Evolutionary conservation across 1,140 invertebrate genomes (phyloP).

Genomic region (Elymnias hypermnestra): DNA sequence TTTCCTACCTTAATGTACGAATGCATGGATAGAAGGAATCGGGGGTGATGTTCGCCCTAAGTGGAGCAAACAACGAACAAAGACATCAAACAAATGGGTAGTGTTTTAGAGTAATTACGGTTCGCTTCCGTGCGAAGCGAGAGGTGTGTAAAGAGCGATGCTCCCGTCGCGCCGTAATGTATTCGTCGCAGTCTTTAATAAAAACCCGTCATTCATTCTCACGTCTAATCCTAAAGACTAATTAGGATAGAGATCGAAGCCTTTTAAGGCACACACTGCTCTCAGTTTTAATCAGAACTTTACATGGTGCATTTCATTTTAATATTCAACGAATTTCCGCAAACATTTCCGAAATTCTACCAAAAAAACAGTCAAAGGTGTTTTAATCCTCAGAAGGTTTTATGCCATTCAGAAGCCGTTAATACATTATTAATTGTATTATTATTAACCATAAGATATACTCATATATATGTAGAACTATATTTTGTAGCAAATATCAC

Average conservation of each 20-base stretch:
- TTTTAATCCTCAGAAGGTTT: too few relatives aligned
- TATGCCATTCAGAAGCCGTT: too few relatives aligned
- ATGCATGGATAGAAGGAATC: constrained; percentile 61
- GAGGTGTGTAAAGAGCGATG: constrained; percentile 58
- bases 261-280: too few relatives aligned
- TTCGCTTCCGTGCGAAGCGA: constrained; percentile 67
- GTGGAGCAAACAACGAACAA: constrained; percentile 73
- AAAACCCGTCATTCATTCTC: constrained; percentile 30
- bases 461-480: too few relatives aligned
- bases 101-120: constrained; percentile 75
- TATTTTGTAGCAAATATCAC: too few relatives aligned
- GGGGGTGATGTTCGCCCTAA: constrained; percentile 68
- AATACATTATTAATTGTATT: too few relatives aligned
- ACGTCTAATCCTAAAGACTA: constrained; percentile 29
- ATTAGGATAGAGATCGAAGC: constrained; percentile 24
- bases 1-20: constrained; percentile 55
- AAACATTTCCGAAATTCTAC: too few relatives aligned
- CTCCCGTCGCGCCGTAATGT: constrained; percentile 46
- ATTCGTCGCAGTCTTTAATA: constrained; percentile 40
- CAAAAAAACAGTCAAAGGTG: too few relatives aligned
- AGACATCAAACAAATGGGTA: constrained; percentile 76
- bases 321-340: too few relatives aligned
- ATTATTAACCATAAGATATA: too few relatives aligned
- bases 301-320: too few relatives aligned
- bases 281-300: too few relatives aligned